Conservation (phyloP, 2,113 vertebrate species). For the Brachionichthys hirsutus region DNA sequence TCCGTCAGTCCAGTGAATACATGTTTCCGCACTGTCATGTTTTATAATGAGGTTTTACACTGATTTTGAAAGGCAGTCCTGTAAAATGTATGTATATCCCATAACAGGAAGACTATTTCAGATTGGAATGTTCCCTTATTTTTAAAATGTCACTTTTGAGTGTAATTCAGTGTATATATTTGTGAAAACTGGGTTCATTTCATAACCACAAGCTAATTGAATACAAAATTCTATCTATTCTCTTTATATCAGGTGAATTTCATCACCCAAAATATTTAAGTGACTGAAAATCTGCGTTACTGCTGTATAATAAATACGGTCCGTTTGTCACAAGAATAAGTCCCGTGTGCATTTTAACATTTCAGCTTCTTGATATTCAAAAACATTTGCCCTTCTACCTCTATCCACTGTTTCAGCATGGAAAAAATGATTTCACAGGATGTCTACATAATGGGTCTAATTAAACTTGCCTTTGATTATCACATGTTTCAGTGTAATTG, state of each 20-base stretch:
- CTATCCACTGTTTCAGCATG: slow-evolving; percentile 55
- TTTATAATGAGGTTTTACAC: slow-evolving; percentile 4
- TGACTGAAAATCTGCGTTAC: slow-evolving; percentile 35
- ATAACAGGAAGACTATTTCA: slow-evolving; percentile 30
- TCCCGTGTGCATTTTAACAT: slow-evolving; percentile 35
- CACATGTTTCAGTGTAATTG: slow-evolving; percentile 39
- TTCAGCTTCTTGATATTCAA: slow-evolving; percentile 16
- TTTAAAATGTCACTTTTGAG: slow-evolving; percentile 21
- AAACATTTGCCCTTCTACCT: slow-evolving; percentile 55
- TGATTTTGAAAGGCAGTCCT: not conserved
- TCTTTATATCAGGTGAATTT: slow-evolving; percentile 21
- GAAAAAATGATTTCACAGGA: slow-evolving; percentile 42
- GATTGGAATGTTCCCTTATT: slow-evolving; percentile 28
- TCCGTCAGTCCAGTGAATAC: not conserved
- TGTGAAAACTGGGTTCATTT: slow-evolving; percentile 52
- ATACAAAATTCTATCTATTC: slow-evolving; percentile 17
- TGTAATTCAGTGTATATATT: slow-evolving; percentile 42
- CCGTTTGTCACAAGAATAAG: slow-evolving; percentile 25
- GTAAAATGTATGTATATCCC: slow-evolving; percentile 20
- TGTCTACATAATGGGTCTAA: slow-evolving; percentile 56
- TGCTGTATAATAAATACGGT: slow-evolving; percentile 45
- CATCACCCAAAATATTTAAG: slow-evolving; percentile 11
- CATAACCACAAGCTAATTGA: slow-evolving; percentile 28
- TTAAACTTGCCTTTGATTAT: slow-evolving; percentile 60
- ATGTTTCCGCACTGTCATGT: not conserved